Percentiles rank a stretch among this genome's conserved stretches.
These are phyloP conservation scores for Drosophila kambysellisi DNA, from an alignment of 2,888 invertebrate species.

Conservation along the genomic window DNA sequence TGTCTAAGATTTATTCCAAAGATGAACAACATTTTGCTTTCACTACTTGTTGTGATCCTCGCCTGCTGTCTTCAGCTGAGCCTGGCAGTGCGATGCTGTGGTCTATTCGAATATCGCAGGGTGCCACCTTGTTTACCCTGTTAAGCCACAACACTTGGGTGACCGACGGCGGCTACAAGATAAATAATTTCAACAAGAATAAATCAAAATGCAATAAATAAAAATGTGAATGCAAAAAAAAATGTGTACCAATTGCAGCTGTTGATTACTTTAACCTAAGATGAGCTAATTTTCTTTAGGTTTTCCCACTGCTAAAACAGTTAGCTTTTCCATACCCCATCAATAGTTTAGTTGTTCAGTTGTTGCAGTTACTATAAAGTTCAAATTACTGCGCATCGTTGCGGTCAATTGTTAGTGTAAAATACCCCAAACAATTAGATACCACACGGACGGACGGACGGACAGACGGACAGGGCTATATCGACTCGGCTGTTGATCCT, in stretches of 20 bases:
- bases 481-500: too few relatives aligned
- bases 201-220: background rate
- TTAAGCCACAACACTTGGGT: too few relatives aligned
- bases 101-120: too few relatives aligned
- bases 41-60: conserved; percentile 7
- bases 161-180: too few relatives aligned
- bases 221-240: background rate
- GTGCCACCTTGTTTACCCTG: too few relatives aligned
- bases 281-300: background rate
- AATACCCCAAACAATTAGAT: conserved; percentile 77
- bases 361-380: conserved; percentile 36
- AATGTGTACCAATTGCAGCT: background rate
- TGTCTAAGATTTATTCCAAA: background rate
- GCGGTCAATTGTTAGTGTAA: conserved; percentile 76
- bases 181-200: background rate
- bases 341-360: conserved; percentile 22
- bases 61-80: conserved; percentile 5
- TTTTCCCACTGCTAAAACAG: background rate
- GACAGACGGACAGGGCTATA: too few relatives aligned
- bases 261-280: background rate
- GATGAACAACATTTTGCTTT: conserved; percentile 11
- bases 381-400: conserved; percentile 71
- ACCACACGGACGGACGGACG: conserved; percentile 49
- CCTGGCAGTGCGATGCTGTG: background rate
- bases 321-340: conserved; percentile 28